Conservation (phyloP, 2,888 invertebrate genomes). For the Brenthis ino region DNA sequence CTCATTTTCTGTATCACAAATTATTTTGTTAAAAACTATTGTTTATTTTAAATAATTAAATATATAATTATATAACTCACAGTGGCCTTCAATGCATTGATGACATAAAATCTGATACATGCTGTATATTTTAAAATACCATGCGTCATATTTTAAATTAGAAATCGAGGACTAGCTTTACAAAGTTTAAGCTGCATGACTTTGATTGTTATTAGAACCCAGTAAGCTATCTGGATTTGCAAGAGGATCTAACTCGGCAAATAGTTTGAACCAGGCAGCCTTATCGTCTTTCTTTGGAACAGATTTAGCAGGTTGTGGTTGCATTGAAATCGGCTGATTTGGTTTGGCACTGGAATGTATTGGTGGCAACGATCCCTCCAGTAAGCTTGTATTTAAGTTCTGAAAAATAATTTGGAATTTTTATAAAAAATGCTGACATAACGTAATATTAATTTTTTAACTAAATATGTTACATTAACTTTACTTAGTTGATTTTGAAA, state of each 20-base stretch:
- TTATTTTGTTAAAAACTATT: no score
- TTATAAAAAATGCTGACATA: no score
- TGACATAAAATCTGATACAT: neutral
- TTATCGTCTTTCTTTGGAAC: slow-evolving; percentile 80
- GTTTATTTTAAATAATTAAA: neutral
- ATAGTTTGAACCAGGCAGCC: slow-evolving; percentile 92
- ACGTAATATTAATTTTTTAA: no score
- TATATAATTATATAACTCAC: neutral
- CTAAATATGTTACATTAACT: no score
- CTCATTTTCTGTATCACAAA: no score
- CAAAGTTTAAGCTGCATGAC: slow-evolving; percentile 73
- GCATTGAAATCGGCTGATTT: slow-evolving; percentile 30
- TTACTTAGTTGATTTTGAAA: no score
- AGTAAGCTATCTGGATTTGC: slow-evolving; percentile 88
- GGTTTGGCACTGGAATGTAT: slow-evolving; percentile 41
- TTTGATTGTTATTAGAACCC: slow-evolving; percentile 71
- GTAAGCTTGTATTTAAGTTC: slow-evolving; percentile 53
- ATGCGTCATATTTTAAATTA: neutral
- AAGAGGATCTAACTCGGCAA: slow-evolving; percentile 96
- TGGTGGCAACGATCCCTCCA: slow-evolving; percentile 55
- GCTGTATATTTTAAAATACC: neutral
- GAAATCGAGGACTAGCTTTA: neutral
- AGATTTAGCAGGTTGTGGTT: slow-evolving; percentile 25
- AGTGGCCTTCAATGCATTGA: slow-evolving; percentile 10
- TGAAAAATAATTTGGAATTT: slow-evolving; percentile 45